Base-by-base conservation (phyloP, 2,888 invertebrate genomes). In the Ichneumoninae sp. region DNA sequence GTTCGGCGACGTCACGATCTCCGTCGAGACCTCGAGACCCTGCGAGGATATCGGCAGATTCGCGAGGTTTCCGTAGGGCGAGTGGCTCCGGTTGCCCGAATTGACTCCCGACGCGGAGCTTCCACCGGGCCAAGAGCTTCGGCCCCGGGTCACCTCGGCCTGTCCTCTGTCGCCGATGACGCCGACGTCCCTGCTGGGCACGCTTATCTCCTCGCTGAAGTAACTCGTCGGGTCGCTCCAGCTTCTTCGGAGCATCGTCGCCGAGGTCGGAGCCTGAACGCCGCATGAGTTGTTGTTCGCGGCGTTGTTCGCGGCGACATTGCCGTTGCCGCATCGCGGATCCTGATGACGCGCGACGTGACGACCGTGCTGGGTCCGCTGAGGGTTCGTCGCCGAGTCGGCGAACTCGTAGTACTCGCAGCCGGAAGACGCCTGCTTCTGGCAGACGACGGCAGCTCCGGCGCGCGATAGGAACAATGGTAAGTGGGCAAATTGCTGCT, bases 1-100 rank as follows among this genome's bases (percentile, higher is more conserved):
- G 92, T 97, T 96, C 88, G 96, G 95, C 65, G 97, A 97, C 36
- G 97, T 97, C 87, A 97, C 96, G 89, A 97, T 97, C 91, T 97
- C 96, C 50, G 97, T 96, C 47, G 96, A 96, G 82, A 97, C 96
- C 93, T 96, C 96, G 89, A 97, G 94, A 63, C 95, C 95, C 71
- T 95, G 94, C 1, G 93, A 91, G 83, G 57, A 85, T 65, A 69
- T 71, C 13, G 73, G 89, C 85, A 76, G 87, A 60, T 83, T 83
- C 22, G 60, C 75, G 8, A 76, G 74, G 63, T 83, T 79, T 44
- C 78, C 68, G 70, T 83, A 83, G 1, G 83, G 81, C 44, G 83
- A 60, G 30, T 69, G 76, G 47, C 54, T 73, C n/a, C 76, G 30
- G 13, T 69, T 81, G 30, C 54, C 66, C 1, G 89, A 87, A 22